Evolutionary conservation across 2,888 invertebrate species (phyloP).

Genomic region (Sinentomon sp.): DNA sequence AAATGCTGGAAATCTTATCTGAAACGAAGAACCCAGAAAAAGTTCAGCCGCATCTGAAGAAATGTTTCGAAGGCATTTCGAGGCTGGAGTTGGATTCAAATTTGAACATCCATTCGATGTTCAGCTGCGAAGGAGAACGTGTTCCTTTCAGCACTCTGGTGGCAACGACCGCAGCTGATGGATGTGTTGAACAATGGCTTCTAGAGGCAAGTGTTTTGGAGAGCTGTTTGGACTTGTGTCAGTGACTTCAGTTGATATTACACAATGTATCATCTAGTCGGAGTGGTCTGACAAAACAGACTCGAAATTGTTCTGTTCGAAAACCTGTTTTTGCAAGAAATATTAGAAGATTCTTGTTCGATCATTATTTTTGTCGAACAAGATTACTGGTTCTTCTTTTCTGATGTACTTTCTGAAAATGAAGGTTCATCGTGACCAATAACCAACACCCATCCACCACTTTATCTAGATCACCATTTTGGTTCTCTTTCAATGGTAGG

Average conservation of each 20-base stretch:
- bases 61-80: conserved; percentile 64
- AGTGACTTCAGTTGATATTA: background rate
- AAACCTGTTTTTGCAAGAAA: too few species aligned
- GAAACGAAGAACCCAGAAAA: conserved; percentile 60
- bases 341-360: too few species aligned
- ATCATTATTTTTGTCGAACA: too few species aligned
- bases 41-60: conserved; percentile 59
- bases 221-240: background rate
- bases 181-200: conserved; percentile 66
- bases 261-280: background rate
- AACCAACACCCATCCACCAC: too few species aligned
- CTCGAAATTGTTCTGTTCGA: too few species aligned
- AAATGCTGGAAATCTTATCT: conserved; percentile 65
- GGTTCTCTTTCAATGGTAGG: too few species aligned
- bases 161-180: conserved; percentile 39
- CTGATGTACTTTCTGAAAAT: too few species aligned
- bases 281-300: too few species aligned
- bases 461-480: too few species aligned
- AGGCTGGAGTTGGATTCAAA: conserved; percentile 37
- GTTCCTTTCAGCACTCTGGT: conserved; percentile 30
- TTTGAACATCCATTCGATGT: conserved; percentile 44
- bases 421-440: too few species aligned
- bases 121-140: conserved; percentile 45
- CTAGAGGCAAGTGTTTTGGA: conserved; percentile 24
- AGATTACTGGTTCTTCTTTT: too few species aligned